Percentiles rank a stretch among this genome's conserved stretches.
Conservation (phyloP, 2,888 invertebrate genomes). For the Temnothorax unifasciatus region DNA sequence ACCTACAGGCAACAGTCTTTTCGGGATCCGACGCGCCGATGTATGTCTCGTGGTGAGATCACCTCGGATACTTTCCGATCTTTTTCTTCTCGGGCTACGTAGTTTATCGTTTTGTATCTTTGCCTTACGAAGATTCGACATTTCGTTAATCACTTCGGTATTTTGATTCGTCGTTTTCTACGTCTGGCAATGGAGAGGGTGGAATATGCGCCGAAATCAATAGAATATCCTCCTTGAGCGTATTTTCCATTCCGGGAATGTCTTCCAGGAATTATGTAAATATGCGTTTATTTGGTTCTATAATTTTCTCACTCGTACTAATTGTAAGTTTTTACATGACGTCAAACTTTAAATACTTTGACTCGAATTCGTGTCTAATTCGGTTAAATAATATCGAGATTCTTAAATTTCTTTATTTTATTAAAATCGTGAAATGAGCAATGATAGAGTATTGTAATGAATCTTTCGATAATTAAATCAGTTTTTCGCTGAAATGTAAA, state of each 20-base stretch:
- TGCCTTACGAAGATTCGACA: neutral
- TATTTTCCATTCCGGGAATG: constrained; percentile 5
- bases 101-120: constrained; percentile 19
- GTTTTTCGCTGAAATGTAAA: constrained; percentile 11
- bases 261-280: neutral
- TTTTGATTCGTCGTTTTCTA: constrained; percentile 50
- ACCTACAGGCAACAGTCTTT: constrained; percentile 59
- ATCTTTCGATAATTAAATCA: neutral
- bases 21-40: constrained; percentile 24
- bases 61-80: neutral
- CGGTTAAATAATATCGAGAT: constrained; percentile 11
- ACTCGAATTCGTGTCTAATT: constrained; percentile 9
- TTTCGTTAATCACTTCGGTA: constrained; percentile 18
- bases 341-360: neutral
- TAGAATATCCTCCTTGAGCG: neutral
- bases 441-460: neutral
- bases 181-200: neutral
- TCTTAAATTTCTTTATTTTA: constrained; percentile 12
- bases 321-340: constrained; percentile 19
- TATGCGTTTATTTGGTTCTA: constrained; percentile 10
- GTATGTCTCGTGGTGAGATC: constrained; percentile 11
- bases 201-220: neutral
- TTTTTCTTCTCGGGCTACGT: neutral
- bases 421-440: constrained; percentile 5
- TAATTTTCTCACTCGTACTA: neutral